Percentiles rank a stretch among this genome's conserved stretches.
phyloP scores from a whole-genome alignment of 2,113 vertebrate genomes.

The Crotophaga sulcirostris region DNA sequence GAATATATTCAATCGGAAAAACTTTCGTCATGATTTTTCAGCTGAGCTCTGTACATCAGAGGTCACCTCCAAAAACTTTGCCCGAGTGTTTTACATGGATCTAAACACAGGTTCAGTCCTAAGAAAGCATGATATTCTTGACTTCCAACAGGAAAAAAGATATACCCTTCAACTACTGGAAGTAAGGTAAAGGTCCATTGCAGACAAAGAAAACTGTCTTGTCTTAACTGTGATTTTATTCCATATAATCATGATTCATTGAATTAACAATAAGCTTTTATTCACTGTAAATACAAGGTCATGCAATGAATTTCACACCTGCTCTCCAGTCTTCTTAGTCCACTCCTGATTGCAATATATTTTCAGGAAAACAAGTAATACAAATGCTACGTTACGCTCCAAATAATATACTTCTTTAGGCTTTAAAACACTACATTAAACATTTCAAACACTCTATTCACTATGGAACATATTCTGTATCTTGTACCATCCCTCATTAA shows the following conservation, averaged over 20 bases:
- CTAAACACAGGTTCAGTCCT: background rate
- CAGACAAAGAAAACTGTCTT: background rate
- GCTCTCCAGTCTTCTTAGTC: background rate
- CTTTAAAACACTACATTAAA: background rate
- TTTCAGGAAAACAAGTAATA: background rate
- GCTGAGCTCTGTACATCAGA: background rate
- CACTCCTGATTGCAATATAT: background rate
- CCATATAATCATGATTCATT: background rate
- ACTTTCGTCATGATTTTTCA: background rate
- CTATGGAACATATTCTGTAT: background rate
- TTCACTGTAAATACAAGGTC: background rate
- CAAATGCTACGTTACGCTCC: background rate
- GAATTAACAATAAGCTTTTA: background rate
- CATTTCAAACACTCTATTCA: background rate
- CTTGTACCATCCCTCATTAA: background rate
- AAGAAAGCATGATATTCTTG: background rate
- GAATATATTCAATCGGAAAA: background rate
- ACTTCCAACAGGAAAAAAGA: background rate
- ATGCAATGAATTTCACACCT: background rate
- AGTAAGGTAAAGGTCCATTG: background rate
- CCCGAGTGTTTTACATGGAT: background rate
- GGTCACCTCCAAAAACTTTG: background rate
- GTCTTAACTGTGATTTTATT: background rate
- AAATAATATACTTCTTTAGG: background rate
- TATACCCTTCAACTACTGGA: background rate